Conservation (phyloP, 2,797 vertebrate genomes). For the Gymnothorax javanicus region DNA sequence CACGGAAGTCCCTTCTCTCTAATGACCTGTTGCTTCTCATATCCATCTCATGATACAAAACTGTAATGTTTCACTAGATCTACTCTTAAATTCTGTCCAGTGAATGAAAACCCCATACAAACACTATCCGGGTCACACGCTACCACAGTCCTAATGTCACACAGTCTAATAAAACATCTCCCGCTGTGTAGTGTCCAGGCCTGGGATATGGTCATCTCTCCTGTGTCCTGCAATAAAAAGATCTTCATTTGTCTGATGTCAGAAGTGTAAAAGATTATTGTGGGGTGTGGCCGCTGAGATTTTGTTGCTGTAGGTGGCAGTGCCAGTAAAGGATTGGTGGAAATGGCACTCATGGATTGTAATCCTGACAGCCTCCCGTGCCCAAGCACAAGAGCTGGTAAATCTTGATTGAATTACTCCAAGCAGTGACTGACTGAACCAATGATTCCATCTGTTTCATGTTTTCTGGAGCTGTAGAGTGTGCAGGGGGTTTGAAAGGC, state of each 20-base stretch:
- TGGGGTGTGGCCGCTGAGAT: neutral
- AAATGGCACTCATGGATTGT: neutral
- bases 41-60: neutral
- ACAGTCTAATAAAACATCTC: neutral
- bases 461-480: slow-evolving; percentile 1
- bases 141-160: neutral
- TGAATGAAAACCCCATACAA: neutral
- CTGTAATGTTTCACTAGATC: neutral
- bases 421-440: slow-evolving; percentile 25
- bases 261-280: neutral
- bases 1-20: neutral
- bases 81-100: neutral
- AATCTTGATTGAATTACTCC: slow-evolving; percentile 14
- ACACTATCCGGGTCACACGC: neutral
- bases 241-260: neutral
- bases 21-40: neutral
- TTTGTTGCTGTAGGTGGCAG: neutral
- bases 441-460: slow-evolving; percentile 7
- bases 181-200: neutral
- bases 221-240: neutral
- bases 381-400: neutral
- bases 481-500: neutral
- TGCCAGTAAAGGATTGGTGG: neutral
- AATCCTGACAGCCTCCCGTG: neutral
- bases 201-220: neutral